A percentile compares a stretch with the other conserved stretches of the same genome.
phyloP scores from a whole-genome alignment of 2,113 vertebrate genomes.

The Chaetura pelagica region DNA sequence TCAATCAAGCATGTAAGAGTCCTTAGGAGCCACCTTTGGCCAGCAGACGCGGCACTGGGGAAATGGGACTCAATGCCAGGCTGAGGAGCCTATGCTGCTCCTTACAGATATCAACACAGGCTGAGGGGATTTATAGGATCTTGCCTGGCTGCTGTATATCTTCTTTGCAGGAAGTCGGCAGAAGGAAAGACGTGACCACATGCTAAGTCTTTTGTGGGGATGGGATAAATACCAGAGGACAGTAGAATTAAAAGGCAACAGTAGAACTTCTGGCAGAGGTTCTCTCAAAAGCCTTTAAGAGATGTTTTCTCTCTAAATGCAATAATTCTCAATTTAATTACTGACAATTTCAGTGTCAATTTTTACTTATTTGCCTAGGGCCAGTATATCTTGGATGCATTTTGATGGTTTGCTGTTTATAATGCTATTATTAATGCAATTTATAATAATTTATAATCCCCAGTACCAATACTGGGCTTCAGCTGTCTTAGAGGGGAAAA shows the following conservation, averaged over 20 bases:
- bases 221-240: neutral
- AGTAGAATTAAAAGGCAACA: neutral
- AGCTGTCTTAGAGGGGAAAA: neutral
- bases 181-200: neutral
- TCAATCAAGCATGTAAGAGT: fast-evolving
- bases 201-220: neutral
- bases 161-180: neutral
- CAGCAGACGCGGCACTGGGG: neutral
- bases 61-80: neutral
- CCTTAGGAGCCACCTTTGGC: neutral
- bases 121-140: neutral
- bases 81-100: neutral
- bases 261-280: too few relatives aligned
- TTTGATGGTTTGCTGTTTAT: neutral
- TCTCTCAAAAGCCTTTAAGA: too few relatives aligned
- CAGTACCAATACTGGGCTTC: neutral
- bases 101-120: neutral
- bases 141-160: neutral
- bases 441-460: neutral
- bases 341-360: too few relatives aligned
- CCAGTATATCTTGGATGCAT: neutral
- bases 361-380: neutral
- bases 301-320: too few relatives aligned
- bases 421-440: neutral
- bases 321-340: too few relatives aligned